phyloP scores from a whole-genome alignment of 2,113 vertebrate species.

The Neolamprologus longior region DNA sequence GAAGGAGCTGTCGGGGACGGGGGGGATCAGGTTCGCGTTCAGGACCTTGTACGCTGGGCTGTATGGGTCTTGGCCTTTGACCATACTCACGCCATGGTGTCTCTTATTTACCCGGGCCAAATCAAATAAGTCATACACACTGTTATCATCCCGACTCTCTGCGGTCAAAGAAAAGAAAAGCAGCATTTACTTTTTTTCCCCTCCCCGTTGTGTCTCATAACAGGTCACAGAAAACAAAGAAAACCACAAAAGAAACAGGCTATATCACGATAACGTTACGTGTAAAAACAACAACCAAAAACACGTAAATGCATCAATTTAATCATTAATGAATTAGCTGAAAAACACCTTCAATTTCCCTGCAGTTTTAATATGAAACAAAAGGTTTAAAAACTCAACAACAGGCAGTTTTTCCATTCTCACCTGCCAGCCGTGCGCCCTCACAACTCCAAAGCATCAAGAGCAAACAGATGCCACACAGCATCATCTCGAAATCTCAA shows the following conservation, averaged over 20 bases:
- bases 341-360: background rate
- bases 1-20: slow-evolving; percentile 82
- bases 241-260: background rate
- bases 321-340: background rate
- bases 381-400: background rate
- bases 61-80: slow-evolving; percentile 85
- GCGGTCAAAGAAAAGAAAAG: slow-evolving; percentile 24
- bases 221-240: background rate
- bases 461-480: slow-evolving; percentile 71
- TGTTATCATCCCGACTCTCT: slow-evolving; percentile 87
- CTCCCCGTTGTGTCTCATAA: background rate
- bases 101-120: slow-evolving; percentile 72
- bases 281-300: background rate
- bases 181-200: rapidly evolving
- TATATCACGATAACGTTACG: background rate
- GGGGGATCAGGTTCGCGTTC: slow-evolving; percentile 85
- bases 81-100: slow-evolving; percentile 79
- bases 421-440: slow-evolving; percentile 80
- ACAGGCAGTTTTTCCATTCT: slow-evolving; percentile 34
- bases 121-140: slow-evolving; percentile 91
- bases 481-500: slow-evolving; percentile 72
- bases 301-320: background rate
- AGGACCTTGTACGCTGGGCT: slow-evolving; percentile 92
- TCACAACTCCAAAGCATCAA: slow-evolving; percentile 69
- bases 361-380: background rate